Evolutionary conservation across 2,113 vertebrate genomes (phyloP).

Genomic region (rat (Rattus norvegicus)): GRCr8 NC_086035.1:734501-735000

Average conservation of each 20-base stretch:
- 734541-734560: neutral
- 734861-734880: neutral
- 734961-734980: neutral
- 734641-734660: neutral
- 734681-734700: neutral
- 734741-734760: too few species aligned
- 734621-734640: neutral
- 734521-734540: neutral
- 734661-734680: neutral
- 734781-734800: neutral
- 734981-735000: neutral
- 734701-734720: neutral
- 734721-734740: neutral
- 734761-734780: too few species aligned
- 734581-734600: neutral
- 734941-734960: neutral
- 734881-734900: neutral
- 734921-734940: neutral
- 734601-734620: neutral
- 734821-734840: neutral
- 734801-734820: neutral
- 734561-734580: neutral
- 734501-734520: neutral
- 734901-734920: neutral
- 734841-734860: neutral